Percentiles rank a stretch among this genome's conserved stretches.
These are phyloP conservation scores for Leptinotarsa tumamoca DNA, from an alignment of 2,888 invertebrate genomes.

Conservation along the genomic window DNA sequence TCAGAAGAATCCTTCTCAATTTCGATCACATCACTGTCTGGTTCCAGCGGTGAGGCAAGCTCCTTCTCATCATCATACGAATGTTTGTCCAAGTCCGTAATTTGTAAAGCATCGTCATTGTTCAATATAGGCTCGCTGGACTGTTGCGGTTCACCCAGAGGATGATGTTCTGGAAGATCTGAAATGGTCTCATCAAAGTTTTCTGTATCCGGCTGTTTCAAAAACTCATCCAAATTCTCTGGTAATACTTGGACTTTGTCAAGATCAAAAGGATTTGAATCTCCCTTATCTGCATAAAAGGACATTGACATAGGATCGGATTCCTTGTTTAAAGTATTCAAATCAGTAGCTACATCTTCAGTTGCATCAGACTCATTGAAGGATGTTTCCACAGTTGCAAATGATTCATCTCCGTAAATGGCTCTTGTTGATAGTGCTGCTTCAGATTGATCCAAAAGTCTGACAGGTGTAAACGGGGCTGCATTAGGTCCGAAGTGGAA, in stretches of 20 bases:
- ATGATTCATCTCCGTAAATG: constrained; percentile 69
- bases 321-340: constrained; percentile 65
- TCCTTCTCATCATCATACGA: constrained; percentile 56
- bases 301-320: constrained; percentile 76
- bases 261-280: constrained; percentile 68
- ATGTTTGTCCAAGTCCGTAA: constrained; percentile 58
- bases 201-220: constrained; percentile 46
- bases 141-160: constrained; percentile 40
- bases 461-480: constrained; percentile 64
- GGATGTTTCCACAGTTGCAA: constrained; percentile 54
- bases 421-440: constrained; percentile 68
- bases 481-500: constrained; percentile 75
- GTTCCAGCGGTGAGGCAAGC: constrained; percentile 53
- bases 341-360: constrained; percentile 24
- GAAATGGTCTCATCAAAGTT: constrained; percentile 55
- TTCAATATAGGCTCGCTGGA: constrained; percentile 29
- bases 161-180: constrained; percentile 58
- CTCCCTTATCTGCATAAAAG: constrained; percentile 73
- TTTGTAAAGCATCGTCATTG: constrained; percentile 55
- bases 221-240: constrained; percentile 66
- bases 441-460: constrained; percentile 66
- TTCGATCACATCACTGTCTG: constrained; percentile 45
- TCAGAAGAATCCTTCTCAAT: not conserved
- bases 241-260: constrained; percentile 73
- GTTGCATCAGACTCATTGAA: constrained; percentile 49